These are phyloP conservation scores for Poecile montanus DNA, from an alignment of 2,797 vertebrate genomes.

Conservation along the genomic window DNA sequence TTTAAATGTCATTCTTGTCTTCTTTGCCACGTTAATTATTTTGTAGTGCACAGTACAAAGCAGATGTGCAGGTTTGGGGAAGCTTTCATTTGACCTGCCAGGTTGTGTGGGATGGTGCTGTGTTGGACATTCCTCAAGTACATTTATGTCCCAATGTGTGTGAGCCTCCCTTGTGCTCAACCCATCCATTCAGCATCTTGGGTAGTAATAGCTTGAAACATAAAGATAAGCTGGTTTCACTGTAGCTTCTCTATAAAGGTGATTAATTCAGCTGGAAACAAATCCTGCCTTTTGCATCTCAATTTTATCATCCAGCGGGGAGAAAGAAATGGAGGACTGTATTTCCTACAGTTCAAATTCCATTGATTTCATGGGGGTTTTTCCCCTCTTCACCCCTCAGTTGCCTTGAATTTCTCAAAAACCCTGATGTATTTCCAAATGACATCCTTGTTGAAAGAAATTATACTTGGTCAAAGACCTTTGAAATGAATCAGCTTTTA, in stretches of 20 bases:
- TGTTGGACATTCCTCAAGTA: neutral
- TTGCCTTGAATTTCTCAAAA: neutral
- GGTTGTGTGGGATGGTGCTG: rapidly evolving
- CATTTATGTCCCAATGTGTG: rapidly evolving
- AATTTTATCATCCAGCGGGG: neutral
- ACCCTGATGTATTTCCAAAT: neutral
- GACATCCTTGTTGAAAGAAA: neutral
- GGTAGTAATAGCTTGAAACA: neutral
- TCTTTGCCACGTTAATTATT: neutral
- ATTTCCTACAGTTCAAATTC: neutral
- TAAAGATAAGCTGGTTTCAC: neutral
- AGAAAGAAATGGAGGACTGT: neutral
- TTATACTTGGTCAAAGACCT: neutral
- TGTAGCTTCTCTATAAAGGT: neutral
- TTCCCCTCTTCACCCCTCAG: neutral
- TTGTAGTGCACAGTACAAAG: neutral
- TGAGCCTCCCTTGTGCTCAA: neutral
- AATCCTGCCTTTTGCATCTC: neutral
- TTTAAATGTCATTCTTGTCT: neutral
- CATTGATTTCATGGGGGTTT: neutral
- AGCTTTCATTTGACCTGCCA: neutral
- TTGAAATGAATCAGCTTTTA: neutral
- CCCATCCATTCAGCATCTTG: neutral
- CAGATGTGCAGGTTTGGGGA: neutral
- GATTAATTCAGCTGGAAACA: neutral